Evolutionary conservation across 92 coral and sea anemone species (phyloP).

Genomic region (Umimayanthus chanpuru): DNA sequence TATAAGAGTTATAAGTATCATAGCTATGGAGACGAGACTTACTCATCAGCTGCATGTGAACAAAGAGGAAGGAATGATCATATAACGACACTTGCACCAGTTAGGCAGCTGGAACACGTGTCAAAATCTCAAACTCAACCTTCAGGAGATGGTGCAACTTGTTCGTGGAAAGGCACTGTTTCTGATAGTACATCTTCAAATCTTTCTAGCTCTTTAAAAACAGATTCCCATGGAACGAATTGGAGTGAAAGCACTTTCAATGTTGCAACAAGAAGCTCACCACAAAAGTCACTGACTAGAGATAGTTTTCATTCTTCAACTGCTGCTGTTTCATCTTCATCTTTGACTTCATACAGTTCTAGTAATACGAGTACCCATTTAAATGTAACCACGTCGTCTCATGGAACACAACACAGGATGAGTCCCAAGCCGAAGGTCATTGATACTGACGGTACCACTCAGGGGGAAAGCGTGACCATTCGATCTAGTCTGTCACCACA

Average conservation of each 20-base stretch:
- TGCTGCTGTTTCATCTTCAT: conserved; percentile 12
- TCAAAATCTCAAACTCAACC: conserved; percentile 10
- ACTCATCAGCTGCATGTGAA: conserved; percentile 47
- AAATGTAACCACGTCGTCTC: not conserved
- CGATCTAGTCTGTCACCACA: conserved; percentile 30
- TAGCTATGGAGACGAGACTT: conserved; percentile 85
- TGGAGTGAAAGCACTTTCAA: conserved; percentile 21
- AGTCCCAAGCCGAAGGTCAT: conserved; percentile 12
- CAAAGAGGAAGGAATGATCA: conserved; percentile 34
- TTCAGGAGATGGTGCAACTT: not conserved
- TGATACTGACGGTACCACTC: not conserved
- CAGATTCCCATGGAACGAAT: not conserved
- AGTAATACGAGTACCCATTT: not conserved
- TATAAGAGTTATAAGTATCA: conserved; percentile 76
- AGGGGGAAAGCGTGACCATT: not conserved
- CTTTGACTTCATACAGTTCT: conserved; percentile 11
- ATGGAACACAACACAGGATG: conserved; percentile 12
- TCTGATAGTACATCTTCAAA: not conserved
- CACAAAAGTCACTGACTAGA: not conserved
- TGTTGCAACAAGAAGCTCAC: not conserved
- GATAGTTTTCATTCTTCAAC: not conserved
- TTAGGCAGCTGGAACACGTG: conserved; percentile 10
- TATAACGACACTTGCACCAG: conserved; percentile 62
- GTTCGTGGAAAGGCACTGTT: not conserved
- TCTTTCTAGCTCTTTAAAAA: not conserved